Conservation (phyloP, 2,797 vertebrate species). For the Coccyzus lansbergi region DNA sequence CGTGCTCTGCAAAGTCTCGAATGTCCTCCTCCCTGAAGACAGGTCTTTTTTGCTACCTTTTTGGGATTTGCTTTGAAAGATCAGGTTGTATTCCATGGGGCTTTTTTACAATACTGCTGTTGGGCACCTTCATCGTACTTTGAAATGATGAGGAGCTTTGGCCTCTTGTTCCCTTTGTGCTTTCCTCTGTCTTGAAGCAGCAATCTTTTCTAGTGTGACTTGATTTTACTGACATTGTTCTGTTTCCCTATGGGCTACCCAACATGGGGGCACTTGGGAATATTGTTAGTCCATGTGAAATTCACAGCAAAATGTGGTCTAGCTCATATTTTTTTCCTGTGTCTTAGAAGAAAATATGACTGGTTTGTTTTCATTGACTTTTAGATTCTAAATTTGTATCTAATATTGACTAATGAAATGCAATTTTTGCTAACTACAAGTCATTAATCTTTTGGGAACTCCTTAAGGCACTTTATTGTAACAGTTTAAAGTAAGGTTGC, state of each 20-base stretch:
- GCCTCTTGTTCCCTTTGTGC: too few species aligned
- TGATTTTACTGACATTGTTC: neutral
- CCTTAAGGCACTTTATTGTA: neutral
- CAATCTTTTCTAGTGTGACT: neutral
- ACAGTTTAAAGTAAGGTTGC: neutral
- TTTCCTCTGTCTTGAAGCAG: neutral
- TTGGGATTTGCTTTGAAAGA: neutral
- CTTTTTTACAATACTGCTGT: neutral
- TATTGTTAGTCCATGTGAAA: neutral
- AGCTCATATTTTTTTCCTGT: neutral
- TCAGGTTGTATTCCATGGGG: rapidly evolving
- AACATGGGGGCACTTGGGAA: neutral
- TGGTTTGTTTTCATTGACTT: neutral
- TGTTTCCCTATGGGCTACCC: neutral
- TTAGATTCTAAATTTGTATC: neutral
- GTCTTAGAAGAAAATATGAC: neutral
- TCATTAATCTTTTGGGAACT: neutral
- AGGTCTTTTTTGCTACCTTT: neutral
- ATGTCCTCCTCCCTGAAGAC: neutral
- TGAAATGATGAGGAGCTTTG: neutral
- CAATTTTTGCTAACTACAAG: neutral
- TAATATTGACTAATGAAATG: neutral
- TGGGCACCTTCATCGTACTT: rapidly evolving
- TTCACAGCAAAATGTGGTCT: neutral
- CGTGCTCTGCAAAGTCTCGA: too few species aligned